These are phyloP conservation scores for Opisthocomus hoazin DNA, from an alignment of 2,113 vertebrate species.

Conservation along the genomic window DNA sequence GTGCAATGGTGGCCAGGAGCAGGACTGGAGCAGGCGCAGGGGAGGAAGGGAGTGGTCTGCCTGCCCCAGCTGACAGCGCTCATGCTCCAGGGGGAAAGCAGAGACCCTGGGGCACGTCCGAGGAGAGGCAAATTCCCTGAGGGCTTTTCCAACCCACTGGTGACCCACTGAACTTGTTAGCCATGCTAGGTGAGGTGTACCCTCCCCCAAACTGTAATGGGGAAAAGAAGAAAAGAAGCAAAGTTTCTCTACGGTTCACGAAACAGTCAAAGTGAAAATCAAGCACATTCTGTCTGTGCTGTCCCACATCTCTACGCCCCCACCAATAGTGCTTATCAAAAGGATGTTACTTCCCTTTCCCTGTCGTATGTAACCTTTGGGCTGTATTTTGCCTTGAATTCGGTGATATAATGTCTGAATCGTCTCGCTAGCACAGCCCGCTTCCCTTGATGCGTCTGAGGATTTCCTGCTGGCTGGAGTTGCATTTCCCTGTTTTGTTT, in stretches of 20 bases:
- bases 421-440: background rate
- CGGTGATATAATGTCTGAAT: background rate
- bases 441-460: slow-evolving; percentile 27
- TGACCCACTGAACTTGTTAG: background rate
- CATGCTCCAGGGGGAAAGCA: background rate
- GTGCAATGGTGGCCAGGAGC: no score
- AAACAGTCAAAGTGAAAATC: background rate
- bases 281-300: background rate
- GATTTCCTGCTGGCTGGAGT: slow-evolving; percentile 55
- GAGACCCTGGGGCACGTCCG: fast-evolving
- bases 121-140: background rate
- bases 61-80: fast-evolving
- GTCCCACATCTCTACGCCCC: fast-evolving
- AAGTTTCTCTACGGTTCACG: background rate
- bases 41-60: background rate
- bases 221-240: background rate
- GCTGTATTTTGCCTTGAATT: background rate
- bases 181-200: background rate
- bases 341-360: background rate
- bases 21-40: no score
- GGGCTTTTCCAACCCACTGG: background rate
- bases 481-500: slow-evolving; percentile 23
- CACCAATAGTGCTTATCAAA: background rate
- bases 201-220: background rate
- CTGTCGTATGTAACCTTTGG: background rate